Conservation (phyloP, 2,888 invertebrate species). For the Nemotelus nigrinus region DNA sequence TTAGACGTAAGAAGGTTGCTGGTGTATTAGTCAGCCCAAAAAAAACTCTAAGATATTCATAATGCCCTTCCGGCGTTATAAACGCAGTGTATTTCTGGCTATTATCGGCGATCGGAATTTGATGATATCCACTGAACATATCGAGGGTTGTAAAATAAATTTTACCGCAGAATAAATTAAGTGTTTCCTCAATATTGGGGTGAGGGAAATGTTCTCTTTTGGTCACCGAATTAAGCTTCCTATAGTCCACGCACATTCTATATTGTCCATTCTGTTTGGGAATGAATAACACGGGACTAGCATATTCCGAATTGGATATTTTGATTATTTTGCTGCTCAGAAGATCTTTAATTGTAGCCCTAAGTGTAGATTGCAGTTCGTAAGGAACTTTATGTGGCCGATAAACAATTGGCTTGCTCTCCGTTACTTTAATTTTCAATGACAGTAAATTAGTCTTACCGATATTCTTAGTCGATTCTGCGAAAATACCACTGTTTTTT, state of each 20-base stretch:
- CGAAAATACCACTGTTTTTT: too few species aligned
- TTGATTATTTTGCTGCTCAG: neutral
- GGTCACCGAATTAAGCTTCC: neutral
- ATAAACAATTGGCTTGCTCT: neutral
- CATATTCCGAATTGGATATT: constrained; percentile 8
- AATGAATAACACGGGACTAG: constrained; percentile 1
- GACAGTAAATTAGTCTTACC: too few species aligned
- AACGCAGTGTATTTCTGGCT: constrained; percentile 53
- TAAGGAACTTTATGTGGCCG: neutral
- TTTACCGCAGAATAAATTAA: neutral
- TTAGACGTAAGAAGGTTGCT: constrained; percentile 54
- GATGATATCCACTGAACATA: constrained; percentile 36
- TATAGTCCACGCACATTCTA: neutral
- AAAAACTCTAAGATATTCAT: constrained; percentile 53
- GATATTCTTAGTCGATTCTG: too few species aligned
- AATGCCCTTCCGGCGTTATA: constrained; percentile 53
- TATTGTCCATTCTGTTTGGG: neutral
- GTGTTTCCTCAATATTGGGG: constrained; percentile 14
- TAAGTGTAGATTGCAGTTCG: neutral
- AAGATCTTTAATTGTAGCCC: neutral
- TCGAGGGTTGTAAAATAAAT: neutral
- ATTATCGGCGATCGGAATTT: constrained; percentile 52
- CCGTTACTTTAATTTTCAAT: neutral
- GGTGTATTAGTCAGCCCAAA: constrained; percentile 58
- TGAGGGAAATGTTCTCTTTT: neutral